phyloP scores from a whole-genome alignment of 2,113 vertebrate species.

The Alectura lathami region DNA sequence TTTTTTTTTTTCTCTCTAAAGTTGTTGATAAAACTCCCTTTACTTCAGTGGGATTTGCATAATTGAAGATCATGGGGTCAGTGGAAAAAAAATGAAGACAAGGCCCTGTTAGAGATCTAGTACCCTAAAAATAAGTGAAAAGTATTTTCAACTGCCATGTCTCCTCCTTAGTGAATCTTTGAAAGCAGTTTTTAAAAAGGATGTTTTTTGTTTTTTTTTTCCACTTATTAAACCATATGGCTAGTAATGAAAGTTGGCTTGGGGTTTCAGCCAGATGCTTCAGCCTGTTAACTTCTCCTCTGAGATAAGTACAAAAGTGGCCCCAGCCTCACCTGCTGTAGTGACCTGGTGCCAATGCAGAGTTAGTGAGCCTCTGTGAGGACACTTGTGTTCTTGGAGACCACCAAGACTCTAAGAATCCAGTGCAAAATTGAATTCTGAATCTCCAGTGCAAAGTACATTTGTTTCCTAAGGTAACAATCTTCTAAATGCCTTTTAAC shows the following conservation, averaged over 20 bases:
- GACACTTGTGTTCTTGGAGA: not conserved
- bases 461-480: not conserved
- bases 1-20: not conserved
- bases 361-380: not conserved
- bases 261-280: not conserved
- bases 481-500: not conserved
- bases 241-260: not conserved
- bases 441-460: not conserved
- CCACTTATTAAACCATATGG: not conserved
- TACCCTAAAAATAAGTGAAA: not conserved
- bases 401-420: not conserved
- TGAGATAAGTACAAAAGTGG: not conserved
- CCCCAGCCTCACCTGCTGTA: not conserved
- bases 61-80: not conserved
- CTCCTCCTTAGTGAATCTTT: not conserved
- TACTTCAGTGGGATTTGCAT: not conserved
- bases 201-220: no score
- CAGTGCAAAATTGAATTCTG: not conserved
- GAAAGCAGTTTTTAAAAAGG: no score
- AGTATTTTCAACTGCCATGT: not conserved
- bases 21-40: not conserved
- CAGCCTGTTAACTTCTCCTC: not conserved
- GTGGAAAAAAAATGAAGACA: not conserved
- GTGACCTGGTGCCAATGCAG: not conserved
- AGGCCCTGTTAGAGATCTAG: not conserved